Conservation (phyloP, 2,113 vertebrate species). For the Fregetta grallaria region DNA sequence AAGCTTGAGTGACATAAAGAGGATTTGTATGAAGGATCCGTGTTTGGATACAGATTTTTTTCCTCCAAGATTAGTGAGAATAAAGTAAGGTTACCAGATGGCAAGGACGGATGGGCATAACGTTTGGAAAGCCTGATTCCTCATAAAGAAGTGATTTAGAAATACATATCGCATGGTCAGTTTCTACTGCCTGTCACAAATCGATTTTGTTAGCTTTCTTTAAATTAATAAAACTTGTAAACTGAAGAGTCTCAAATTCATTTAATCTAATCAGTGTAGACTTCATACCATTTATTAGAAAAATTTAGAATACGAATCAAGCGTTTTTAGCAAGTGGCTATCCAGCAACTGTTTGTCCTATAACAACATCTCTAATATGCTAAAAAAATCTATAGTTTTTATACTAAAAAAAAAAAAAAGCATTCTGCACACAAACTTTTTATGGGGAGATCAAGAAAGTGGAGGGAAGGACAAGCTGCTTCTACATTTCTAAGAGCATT, state of each 20-base stretch:
- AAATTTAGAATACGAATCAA: neutral
- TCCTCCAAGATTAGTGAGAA: neutral
- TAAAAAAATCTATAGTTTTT: neutral
- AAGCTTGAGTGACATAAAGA: neutral
- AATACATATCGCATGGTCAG: accelerated
- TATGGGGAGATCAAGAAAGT: neutral
- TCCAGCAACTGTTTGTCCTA: neutral
- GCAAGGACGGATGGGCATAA: neutral
- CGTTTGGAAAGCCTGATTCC: neutral
- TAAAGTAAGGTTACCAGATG: neutral
- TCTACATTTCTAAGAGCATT: neutral
- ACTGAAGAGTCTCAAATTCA: neutral
- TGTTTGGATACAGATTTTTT: neutral
- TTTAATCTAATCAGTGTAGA: neutral
- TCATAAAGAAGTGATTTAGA: neutral
- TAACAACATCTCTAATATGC: neutral
- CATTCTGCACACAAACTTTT: neutral
- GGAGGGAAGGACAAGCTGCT: neutral
- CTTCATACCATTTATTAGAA: neutral
- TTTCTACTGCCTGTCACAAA: neutral
- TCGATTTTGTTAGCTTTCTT: neutral
- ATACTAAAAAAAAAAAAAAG: neutral
- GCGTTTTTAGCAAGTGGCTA: neutral
- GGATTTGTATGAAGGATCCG: neutral
- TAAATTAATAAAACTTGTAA: neutral